Conservation (phyloP, 64 coral and sea anemone species). For the Porites lutea region DNA sequence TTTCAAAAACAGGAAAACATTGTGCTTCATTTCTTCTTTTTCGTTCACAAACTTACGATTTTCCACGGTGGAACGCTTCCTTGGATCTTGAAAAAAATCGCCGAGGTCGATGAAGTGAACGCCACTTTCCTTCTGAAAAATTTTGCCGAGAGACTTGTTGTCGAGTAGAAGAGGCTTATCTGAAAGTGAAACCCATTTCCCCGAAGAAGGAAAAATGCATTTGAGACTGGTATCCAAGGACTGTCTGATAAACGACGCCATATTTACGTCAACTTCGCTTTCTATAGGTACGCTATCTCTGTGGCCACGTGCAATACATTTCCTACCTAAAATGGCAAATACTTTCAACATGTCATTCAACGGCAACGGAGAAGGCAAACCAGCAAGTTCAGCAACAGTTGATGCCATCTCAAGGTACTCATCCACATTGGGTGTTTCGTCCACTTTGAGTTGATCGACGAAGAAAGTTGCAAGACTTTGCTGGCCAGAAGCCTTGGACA, state of each 20-base stretch:
- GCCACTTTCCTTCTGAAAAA: slow-evolving; percentile 66
- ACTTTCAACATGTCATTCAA: slow-evolving; percentile 50
- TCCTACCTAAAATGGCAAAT: slow-evolving; percentile 71
- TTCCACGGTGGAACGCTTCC: not conserved
- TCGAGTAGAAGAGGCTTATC: slow-evolving; percentile 81
- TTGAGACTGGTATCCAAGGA: slow-evolving; percentile 24
- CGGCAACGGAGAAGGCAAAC: slow-evolving; percentile 51
- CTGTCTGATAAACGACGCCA: slow-evolving; percentile 27
- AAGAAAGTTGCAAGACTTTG: slow-evolving; percentile 54
- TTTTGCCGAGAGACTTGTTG: slow-evolving; percentile 63
- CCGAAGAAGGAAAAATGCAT: slow-evolving; percentile 58
- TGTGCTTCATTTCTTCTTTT: slow-evolving; percentile 10
- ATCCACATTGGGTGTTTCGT: slow-evolving; percentile 79
- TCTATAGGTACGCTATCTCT: slow-evolving; percentile 8
- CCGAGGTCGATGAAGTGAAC: slow-evolving; percentile 76
- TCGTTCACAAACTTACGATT: not conserved
- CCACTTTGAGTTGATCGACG: slow-evolving; percentile 40
- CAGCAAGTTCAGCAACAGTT: slow-evolving; percentile 44
- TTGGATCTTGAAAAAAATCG: slow-evolving; percentile 6
- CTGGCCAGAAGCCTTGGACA: not conserved
- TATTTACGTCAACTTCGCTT: not conserved
- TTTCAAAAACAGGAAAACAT: slow-evolving; percentile 50
- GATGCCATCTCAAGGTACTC: slow-evolving; percentile 85
- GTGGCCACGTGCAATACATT: slow-evolving; percentile 29
- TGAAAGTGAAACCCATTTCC: slow-evolving; percentile 75